Conservation (phyloP, 2,888 invertebrate genomes). For the Pandemis corylana region DNA sequence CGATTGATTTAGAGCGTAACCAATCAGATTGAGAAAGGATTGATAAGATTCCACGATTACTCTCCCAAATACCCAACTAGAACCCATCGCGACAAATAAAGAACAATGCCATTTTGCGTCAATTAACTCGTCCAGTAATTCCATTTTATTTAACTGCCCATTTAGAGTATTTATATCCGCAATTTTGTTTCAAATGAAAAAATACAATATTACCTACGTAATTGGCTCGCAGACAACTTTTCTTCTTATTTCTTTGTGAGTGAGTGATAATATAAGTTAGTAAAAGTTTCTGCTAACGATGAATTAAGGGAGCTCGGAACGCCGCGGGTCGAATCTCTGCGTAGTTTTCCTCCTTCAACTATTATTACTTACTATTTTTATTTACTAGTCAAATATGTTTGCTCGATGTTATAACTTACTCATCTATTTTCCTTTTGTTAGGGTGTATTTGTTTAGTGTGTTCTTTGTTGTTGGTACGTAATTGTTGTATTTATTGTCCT, state of each 20-base stretch:
- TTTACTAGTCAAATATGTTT: constrained; percentile 47
- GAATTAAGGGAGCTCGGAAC: constrained; percentile 50
- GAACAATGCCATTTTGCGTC: constrained; percentile 2
- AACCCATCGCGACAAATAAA: neutral
- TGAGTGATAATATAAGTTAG: constrained; percentile 59
- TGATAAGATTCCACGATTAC: neutral
- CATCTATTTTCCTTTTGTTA: constrained; percentile 13
- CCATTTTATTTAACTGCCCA: constrained; percentile 9
- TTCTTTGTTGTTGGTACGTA: constrained; percentile 32
- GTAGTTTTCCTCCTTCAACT: constrained; percentile 44
- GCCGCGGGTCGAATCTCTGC: constrained; percentile 45
- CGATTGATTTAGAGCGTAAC: constrained; percentile 35
- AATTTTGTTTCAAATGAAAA: constrained; percentile 22
- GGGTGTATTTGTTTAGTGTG: constrained; percentile 30
- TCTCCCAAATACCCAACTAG: neutral
- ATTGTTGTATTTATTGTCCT: constrained; percentile 28
- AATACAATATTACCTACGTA: constrained; percentile 51
- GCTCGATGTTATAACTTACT: constrained; percentile 36
- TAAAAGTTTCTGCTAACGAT: constrained; percentile 57
- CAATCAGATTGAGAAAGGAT: constrained; percentile 26
- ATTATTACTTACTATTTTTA: constrained; percentile 53
- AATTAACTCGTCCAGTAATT: constrained; percentile 15
- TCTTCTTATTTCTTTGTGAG: constrained; percentile 49
- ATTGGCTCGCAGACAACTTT: constrained; percentile 56
- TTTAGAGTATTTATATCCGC: constrained; percentile 10